These are phyloP conservation scores for Notechis scutatus DNA, from an alignment of 2,113 vertebrate species.

Conservation along the genomic window DNA sequence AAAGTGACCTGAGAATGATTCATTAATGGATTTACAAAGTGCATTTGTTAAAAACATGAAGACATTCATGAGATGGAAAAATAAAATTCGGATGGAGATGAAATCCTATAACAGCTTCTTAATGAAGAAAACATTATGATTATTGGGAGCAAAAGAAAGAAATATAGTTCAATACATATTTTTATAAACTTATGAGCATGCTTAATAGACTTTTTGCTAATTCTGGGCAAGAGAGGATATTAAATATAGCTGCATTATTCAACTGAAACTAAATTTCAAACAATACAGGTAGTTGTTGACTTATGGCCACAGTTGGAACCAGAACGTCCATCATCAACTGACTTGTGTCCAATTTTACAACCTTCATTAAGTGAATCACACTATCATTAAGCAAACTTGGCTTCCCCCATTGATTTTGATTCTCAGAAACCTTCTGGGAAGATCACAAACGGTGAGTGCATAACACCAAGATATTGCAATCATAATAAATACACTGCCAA, in stretches of 20 bases:
- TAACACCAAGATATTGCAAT: background rate
- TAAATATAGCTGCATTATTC: background rate
- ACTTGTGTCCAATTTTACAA: no score
- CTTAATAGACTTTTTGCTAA: background rate
- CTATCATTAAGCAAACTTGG: no score
- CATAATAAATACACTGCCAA: background rate
- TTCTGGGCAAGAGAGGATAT: background rate
- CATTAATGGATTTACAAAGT: background rate
- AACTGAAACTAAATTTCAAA: background rate
- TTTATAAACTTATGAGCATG: background rate
- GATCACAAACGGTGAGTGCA: background rate
- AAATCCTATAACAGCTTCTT: background rate
- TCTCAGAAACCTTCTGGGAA: background rate
- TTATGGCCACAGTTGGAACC: no score
- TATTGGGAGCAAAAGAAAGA: background rate
- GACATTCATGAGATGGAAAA: background rate
- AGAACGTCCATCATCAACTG: no score
- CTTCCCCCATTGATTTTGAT: background rate
- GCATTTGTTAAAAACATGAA: background rate
- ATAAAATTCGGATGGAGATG: background rate
- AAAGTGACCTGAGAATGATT: background rate
- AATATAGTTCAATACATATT: background rate
- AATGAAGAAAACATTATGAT: background rate
- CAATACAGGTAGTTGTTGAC: no score
- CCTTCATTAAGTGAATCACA: no score